A percentile compares a stretch with the other conserved stretches of the same genome.
Evolutionary conservation across 2,113 vertebrate species (phyloP).

Genomic region (Campylomormyrus numenius): DNA sequence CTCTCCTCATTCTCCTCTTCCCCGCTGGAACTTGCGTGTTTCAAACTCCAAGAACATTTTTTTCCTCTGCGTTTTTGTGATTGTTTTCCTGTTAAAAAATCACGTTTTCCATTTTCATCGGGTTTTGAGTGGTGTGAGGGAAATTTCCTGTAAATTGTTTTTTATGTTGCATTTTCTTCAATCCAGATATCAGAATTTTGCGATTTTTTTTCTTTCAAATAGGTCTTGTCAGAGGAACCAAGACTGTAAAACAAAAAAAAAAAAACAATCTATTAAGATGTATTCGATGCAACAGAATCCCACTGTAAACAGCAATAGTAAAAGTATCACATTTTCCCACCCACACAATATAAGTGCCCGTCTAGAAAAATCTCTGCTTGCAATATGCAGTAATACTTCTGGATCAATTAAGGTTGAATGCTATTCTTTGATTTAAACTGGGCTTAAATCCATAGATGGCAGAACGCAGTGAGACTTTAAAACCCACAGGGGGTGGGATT

Average conservation of each 20-base stretch:
- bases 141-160: constrained; percentile 16
- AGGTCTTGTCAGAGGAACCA: constrained; percentile 91
- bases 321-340: neutral
- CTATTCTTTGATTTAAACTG: neutral
- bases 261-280: neutral
- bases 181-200: constrained; percentile 60
- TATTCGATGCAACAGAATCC: neutral
- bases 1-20: constrained; percentile 23
- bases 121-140: constrained; percentile 41
- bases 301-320: neutral
- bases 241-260: constrained; percentile 63
- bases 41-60: constrained; percentile 42
- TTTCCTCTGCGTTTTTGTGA: constrained; percentile 38
- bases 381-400: neutral
- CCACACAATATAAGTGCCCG: neutral
- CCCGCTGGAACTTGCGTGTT: constrained; percentile 3
- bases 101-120: constrained; percentile 28
- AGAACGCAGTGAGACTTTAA: neutral
- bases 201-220: constrained; percentile 63
- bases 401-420: neutral
- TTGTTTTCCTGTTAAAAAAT: constrained; percentile 17
- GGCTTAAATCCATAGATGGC: neutral
- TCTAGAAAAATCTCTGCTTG: neutral
- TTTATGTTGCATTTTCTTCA: constrained; percentile 33
- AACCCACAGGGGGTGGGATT: neutral